Evolutionary conservation across 2,113 vertebrate species (phyloP).

Genomic region (Xyliphius kryptos): DNA sequence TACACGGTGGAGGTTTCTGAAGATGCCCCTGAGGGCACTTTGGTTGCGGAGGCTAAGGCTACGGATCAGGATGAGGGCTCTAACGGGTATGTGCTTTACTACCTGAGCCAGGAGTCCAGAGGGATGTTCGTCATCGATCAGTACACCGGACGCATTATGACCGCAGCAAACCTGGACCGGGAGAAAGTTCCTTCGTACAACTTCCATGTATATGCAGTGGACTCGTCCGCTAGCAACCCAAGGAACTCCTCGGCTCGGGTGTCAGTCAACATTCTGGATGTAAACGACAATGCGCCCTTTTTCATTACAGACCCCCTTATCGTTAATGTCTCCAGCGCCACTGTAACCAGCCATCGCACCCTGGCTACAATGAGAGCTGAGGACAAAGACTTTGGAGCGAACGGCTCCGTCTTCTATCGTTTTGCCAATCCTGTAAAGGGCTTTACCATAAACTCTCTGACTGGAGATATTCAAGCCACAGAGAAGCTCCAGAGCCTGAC

Average conservation of each 20-base stretch:
- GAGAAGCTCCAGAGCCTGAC: constrained; percentile 63
- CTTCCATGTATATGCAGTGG: constrained; percentile 80
- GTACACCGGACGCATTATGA: constrained; percentile 70
- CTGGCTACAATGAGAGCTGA: constrained; percentile 75
- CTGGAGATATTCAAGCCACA: constrained; percentile 83
- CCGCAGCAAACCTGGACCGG: constrained; percentile 71
- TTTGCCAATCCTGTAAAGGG: constrained; percentile 71
- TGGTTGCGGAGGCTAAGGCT: constrained; percentile 75
- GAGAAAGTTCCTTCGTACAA: constrained; percentile 74
- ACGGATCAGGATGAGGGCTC: constrained; percentile 76
- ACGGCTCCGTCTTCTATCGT: constrained; percentile 91
- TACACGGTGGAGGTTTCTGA: constrained; percentile 78
- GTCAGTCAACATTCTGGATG: constrained; percentile 70
- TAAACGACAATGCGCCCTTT: constrained; percentile 86
- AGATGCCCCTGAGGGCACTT: constrained; percentile 66
- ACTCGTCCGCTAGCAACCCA: constrained; percentile 76
- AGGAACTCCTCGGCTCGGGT: constrained; percentile 71
- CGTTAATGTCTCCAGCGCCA: constrained; percentile 73
- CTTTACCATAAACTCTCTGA: constrained; percentile 87
- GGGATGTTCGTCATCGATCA: constrained; percentile 76
- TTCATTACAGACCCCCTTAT: constrained; percentile 83
- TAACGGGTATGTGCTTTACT: constrained; percentile 82
- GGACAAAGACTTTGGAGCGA: constrained; percentile 69
- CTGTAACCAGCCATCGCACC: constrained; percentile 64
- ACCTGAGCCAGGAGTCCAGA: constrained; percentile 74